Evolutionary conservation across 2,888 invertebrate species (phyloP).

Genomic region (Liopterus haemorrhoidalis): DNA sequence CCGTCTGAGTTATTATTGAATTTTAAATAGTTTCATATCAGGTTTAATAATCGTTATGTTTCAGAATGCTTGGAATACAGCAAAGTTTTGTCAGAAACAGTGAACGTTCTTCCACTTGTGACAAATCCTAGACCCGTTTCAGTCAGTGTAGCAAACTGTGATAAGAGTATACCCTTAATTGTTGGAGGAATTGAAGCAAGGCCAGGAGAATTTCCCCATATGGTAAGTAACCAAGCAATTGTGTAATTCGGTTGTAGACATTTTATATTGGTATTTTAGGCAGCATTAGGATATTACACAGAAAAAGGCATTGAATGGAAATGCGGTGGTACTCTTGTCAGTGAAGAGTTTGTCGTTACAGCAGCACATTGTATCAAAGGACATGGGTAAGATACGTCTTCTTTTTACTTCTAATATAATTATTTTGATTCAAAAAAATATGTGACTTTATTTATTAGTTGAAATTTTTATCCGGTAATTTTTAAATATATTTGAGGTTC

Average conservation of each 20-base stretch:
- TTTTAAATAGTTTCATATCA: slow-evolving; percentile 6
- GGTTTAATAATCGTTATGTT: slow-evolving; percentile 26
- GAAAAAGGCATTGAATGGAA: slow-evolving; percentile 39
- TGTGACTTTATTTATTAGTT: neutral
- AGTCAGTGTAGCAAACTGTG: slow-evolving; percentile 50
- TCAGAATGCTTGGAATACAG: slow-evolving; percentile 57
- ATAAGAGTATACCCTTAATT: slow-evolving; percentile 50
- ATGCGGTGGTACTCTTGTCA: slow-evolving; percentile 55
- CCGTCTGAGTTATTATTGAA: neutral
- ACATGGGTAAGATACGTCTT: slow-evolving; percentile 12
- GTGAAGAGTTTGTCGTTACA: slow-evolving; percentile 50
- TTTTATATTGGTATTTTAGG: slow-evolving; percentile 38
- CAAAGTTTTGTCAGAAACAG: slow-evolving; percentile 45
- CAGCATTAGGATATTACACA: slow-evolving; percentile 42
- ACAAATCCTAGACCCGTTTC: slow-evolving; percentile 47
- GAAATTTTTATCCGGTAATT: neutral
- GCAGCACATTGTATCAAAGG: slow-evolving; percentile 53
- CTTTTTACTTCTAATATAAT: neutral
- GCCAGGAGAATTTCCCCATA: slow-evolving; percentile 57
- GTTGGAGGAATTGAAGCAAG: slow-evolving; percentile 53
- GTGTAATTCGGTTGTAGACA: neutral
- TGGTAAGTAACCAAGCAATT: slow-evolving; percentile 45
- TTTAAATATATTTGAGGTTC: too few relatives aligned
- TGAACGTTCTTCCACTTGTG: slow-evolving; percentile 51
- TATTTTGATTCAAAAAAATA: neutral